Evolutionary conservation across 1,140 invertebrate genomes (phyloP), one percentile per base, ranked within the genome.

Genomic region (Venustaconcha ellipsiformis): DNA sequence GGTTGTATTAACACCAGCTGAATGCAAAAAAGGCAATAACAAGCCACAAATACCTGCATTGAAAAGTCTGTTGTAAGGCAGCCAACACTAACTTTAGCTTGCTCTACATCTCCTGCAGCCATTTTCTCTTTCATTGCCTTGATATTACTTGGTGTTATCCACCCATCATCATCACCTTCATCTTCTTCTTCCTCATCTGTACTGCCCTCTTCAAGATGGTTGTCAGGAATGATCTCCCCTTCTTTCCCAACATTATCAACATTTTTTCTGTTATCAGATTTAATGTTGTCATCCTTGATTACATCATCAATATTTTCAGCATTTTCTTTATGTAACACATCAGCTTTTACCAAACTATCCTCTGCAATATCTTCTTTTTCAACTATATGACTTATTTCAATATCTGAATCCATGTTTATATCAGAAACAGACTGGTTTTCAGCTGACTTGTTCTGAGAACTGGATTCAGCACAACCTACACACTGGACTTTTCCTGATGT

Each of bases 41-140:
- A n/a, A 18, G 48, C 30, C 68, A 1, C 11, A 20, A 59, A 57
- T 87, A 93, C 92, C 91, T 94, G 97, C 92, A 99, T 96, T 1
- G 97, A 96, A 93, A 97, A 99, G 91, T 99, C 98, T 68, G 94
- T 96, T 23, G 97, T 98, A 72, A 99, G 93, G 88, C 97, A 99
- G 1, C 96, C 97, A 59, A 99, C 96, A 78, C 90, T 90, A 1
- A 95, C 86, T 66, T 81, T 78, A 17, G 93, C 92, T 70, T 94
- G 93, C 79, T 93, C 93, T 91, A 71, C 64, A 70, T 83, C 92
- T n/a, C 90, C 85, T 77, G 93, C 92, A 48, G 6, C 0, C 86
- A 96, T 92, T 78, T 92, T 88, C 72, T 94, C 93, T 85, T 95
- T 95, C 18, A 94, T 92, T 83, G 93, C 90, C 68, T 91, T 91